Evolutionary conservation across 1,140 invertebrate species (phyloP).

Genomic region (Chironomus tepperi): DNA sequence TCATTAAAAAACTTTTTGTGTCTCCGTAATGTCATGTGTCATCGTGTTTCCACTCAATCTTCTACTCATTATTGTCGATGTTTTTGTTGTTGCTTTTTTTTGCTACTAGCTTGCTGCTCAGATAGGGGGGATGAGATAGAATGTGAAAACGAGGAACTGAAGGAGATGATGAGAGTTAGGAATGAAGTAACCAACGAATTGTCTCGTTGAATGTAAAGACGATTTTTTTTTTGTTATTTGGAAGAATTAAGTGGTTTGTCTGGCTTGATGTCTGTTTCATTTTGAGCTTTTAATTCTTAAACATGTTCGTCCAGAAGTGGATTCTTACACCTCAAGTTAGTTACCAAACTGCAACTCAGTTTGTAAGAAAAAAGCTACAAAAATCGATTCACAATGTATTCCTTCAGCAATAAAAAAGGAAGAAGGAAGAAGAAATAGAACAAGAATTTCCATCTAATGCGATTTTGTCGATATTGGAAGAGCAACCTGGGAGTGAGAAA

Average conservation of each 20-base stretch:
- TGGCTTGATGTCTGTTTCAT: background rate
- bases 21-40: background rate
- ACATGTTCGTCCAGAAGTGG: too few species aligned
- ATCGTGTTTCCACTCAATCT: conserved; percentile 7
- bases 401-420: background rate
- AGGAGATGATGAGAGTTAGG: too few species aligned
- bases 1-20: background rate
- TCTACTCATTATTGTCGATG: background rate
- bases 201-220: too few species aligned
- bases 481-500: too few species aligned
- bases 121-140: too few species aligned
- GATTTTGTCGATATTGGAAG: background rate
- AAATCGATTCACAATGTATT: background rate
- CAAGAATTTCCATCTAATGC: background rate
- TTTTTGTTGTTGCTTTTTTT: background rate
- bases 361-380: background rate
- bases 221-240: too few species aligned
- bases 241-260: background rate
- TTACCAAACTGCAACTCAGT: too few species aligned
- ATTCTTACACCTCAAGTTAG: too few species aligned
- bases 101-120: too few species aligned
- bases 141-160: too few species aligned
- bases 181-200: too few species aligned
- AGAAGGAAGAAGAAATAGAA: background rate
- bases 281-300: too few species aligned